A percentile compares a stretch with the other conserved stretches of the same genome.
Evolutionary conservation across 2,797 vertebrate species (phyloP).

Genomic region (Furcifer pardalis): DNA sequence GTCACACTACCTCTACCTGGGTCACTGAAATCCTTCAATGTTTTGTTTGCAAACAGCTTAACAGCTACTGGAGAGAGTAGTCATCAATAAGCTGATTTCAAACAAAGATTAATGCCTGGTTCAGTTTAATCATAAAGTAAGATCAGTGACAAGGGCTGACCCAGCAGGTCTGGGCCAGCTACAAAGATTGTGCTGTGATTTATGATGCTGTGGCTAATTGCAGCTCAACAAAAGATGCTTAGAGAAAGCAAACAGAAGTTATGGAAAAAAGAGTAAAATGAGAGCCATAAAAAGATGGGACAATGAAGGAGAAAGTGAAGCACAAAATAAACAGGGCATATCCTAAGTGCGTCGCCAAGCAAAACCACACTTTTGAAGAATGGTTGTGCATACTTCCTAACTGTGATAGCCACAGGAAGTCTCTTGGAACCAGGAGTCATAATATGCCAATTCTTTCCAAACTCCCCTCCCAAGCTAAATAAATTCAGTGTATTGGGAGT

Average conservation of each 20-base stretch:
- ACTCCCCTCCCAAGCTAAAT: not conserved
- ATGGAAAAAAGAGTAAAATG: constrained; percentile 38
- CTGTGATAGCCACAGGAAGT: not conserved
- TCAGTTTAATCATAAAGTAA: constrained; percentile 56
- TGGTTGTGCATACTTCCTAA: not conserved
- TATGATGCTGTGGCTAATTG: constrained; percentile 54
- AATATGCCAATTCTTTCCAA: not conserved
- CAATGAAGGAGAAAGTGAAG: not conserved
- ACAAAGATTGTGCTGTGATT: constrained; percentile 47
- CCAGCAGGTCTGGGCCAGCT: constrained; percentile 27
- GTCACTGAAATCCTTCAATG: constrained; percentile 62
- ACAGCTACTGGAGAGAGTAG: constrained; percentile 66
- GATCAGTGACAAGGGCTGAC: constrained; percentile 40
- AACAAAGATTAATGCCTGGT: constrained; percentile 64
- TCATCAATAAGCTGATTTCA: constrained; percentile 53
- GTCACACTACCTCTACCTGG: constrained; percentile 66
- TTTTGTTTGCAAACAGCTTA: constrained; percentile 78
- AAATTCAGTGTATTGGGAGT: not conserved
- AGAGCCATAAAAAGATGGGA: constrained; percentile 34
- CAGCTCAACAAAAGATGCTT: constrained; percentile 44
- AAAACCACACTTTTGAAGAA: constrained; percentile 34
- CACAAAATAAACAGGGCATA: not conserved
- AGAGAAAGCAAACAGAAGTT: constrained; percentile 33
- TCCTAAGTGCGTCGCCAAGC: not conserved
- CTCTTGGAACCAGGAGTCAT: not conserved